Evolutionary conservation across 2,113 vertebrate species (phyloP).

Genomic region (Anhinga rufa): DNA sequence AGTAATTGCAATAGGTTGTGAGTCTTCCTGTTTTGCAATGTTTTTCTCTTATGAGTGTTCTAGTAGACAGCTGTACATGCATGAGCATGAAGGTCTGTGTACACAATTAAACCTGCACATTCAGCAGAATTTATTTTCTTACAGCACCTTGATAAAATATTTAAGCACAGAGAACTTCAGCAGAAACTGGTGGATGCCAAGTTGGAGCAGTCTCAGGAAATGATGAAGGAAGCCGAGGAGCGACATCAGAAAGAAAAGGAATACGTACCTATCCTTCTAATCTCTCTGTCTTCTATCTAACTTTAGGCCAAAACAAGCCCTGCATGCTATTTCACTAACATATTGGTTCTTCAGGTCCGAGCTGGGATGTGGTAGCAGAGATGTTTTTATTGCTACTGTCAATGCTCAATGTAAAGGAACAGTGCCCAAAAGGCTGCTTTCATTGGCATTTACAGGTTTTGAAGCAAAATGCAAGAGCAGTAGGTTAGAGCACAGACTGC

Average conservation of each 20-base stretch:
- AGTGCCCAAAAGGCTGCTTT: background rate
- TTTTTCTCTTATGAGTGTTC: background rate
- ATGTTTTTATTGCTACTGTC: background rate
- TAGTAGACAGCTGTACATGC: background rate
- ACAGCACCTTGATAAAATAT: constrained; percentile 93
- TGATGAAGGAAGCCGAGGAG: constrained; percentile 85
- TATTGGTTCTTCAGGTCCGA: background rate
- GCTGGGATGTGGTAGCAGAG: background rate
- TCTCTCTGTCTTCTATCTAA: background rate
- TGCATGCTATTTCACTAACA: background rate
- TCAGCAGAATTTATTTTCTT: constrained; percentile 32
- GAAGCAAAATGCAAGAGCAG: background rate
- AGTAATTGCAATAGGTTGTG: background rate
- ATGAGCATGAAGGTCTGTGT: background rate
- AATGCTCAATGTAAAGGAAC: background rate
- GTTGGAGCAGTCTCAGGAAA: constrained; percentile 85
- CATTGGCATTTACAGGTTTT: background rate
- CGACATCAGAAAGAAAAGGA: constrained; percentile 93
- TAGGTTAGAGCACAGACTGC: background rate
- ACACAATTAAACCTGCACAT: background rate
- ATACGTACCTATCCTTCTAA: constrained; percentile 79
- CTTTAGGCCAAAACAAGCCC: background rate
- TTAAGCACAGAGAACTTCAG: constrained; percentile 90
- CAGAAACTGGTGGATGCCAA: constrained; percentile 91
- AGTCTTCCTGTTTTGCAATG: background rate